A percentile compares a stretch with the other conserved stretches of the same genome.
Evolutionary conservation across 2,888 invertebrate species (phyloP).

Genomic region (Deladenus siricidicola): DNA sequence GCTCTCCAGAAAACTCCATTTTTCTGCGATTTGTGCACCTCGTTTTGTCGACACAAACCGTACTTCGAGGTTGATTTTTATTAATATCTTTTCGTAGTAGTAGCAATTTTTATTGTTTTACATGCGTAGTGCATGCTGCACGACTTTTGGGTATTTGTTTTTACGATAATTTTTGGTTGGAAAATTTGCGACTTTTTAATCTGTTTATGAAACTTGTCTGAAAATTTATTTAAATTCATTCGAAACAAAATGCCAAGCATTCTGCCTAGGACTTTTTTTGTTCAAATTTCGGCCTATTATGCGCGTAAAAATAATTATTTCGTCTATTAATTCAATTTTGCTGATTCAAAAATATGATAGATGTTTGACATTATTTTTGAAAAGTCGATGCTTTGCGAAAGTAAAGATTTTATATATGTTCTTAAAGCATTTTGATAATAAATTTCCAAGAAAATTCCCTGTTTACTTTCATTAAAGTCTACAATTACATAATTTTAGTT

Average conservation of each 20-base stretch:
- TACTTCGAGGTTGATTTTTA: slow-evolving; percentile 79
- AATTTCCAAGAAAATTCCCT: too few species aligned
- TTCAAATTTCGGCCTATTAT: too few species aligned
- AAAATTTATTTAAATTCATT: too few species aligned
- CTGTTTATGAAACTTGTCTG: neutral
- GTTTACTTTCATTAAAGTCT: neutral
- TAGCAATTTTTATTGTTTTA: neutral
- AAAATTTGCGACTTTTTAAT: too few species aligned
- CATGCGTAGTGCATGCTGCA: neutral
- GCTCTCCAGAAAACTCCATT: slow-evolving; percentile 59
- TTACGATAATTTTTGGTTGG: too few species aligned
- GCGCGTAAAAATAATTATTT: too few species aligned
- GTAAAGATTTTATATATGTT: neutral
- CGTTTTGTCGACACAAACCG: slow-evolving; percentile 84
- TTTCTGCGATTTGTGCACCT: slow-evolving; percentile 83
- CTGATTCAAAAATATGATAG: neutral
- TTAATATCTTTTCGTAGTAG: too few species aligned
- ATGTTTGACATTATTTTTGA: neutral
- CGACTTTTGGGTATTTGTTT: neutral
- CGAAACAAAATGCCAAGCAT: too few species aligned
- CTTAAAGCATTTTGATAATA: neutral
- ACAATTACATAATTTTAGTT: slow-evolving; percentile 62
- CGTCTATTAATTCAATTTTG: too few species aligned
- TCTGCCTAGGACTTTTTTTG: too few species aligned
- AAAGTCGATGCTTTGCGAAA: neutral